Base-by-base conservation (phyloP, 2,888 invertebrate species). In the Trachelus iudaicus region DNA sequence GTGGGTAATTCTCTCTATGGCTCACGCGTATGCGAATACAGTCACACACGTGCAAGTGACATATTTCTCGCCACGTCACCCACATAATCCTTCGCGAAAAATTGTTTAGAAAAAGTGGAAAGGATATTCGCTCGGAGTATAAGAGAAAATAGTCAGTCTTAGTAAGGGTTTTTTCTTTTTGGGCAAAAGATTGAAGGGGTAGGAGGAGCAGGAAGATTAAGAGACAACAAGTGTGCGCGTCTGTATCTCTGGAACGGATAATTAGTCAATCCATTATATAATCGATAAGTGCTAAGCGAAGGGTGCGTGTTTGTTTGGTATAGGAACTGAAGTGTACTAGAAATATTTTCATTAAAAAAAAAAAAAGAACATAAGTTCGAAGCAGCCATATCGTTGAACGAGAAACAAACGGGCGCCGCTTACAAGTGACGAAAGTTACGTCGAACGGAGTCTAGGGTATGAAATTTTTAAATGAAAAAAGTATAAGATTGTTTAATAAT, bases 91-190 rank as follows among this genome's bases (percentile, higher is more conserved):
- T 30, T 11, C 30, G 71, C 31, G 31, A 56, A 23, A 23, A 23
- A 23, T 34, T 40, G 6, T 74, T 34, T n/a, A 71, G 15, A 75
- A 75, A 76, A 78, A 69, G 68, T 76, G 68, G 35, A 78, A 76
- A 56, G 9, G 56, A 56, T 23, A 56, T 23, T 56, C 56, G 56
- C 56, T 56, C 15, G 56, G 23, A 56, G 69, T 81, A 82, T 30
- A 82, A 85, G 84, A 87, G 84, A 84, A 84, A 86, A 84, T 85
- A 83, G 85, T 89, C 89, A 89, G 89, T 88, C 89, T 89, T 88
- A 85, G 56, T 56, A 56, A 56, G 56, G 56, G 56, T 9, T 9
- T 23, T 56, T 9, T 9, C 9, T 56, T 56, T 56, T 23, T 9
- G 37, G 37, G 23, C 56, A 23, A 85, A 86, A 40, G 83, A 85